phyloP scores from a whole-genome alignment of 2,113 vertebrate genomes.

The Laticauda laticaudata region DNA sequence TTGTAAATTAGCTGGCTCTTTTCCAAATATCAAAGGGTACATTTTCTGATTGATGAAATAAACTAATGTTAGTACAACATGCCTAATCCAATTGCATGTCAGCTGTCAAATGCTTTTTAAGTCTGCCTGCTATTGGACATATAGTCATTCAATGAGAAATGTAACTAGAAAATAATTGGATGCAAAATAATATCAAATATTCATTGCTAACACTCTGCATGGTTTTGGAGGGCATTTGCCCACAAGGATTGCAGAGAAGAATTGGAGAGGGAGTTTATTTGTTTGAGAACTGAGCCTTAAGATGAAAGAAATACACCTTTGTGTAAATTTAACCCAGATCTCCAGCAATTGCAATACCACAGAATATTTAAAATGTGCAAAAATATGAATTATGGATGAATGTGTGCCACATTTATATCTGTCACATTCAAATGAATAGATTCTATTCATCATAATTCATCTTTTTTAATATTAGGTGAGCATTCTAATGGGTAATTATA shows the following conservation, averaged over 20 bases:
- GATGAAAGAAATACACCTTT: neutral
- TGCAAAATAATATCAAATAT: neutral
- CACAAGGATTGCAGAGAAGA: neutral
- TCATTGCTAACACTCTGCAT: neutral
- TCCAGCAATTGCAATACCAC: neutral
- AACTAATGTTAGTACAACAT: neutral
- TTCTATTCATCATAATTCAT: constrained; percentile 39
- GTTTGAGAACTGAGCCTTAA: neutral
- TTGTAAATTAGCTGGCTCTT: neutral
- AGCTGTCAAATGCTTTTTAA: constrained; percentile 6
- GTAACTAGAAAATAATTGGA: neutral
- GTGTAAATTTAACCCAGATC: neutral
- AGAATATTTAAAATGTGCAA: neutral
- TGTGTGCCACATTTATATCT: constrained; percentile 10
- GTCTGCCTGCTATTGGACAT: neutral
- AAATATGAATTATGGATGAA: neutral
- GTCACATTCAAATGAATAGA: neutral
- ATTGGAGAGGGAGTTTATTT: neutral
- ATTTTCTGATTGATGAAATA: neutral
- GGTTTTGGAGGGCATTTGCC: neutral
- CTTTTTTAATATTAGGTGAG: constrained; percentile 37
- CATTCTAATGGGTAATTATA: constrained; percentile 33
- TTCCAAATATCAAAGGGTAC: neutral
- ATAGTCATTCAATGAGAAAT: neutral
- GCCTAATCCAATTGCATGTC: neutral